phyloP scores from a whole-genome alignment of 2,113 vertebrate species.

The Rhabdornis inornatus region DNA sequence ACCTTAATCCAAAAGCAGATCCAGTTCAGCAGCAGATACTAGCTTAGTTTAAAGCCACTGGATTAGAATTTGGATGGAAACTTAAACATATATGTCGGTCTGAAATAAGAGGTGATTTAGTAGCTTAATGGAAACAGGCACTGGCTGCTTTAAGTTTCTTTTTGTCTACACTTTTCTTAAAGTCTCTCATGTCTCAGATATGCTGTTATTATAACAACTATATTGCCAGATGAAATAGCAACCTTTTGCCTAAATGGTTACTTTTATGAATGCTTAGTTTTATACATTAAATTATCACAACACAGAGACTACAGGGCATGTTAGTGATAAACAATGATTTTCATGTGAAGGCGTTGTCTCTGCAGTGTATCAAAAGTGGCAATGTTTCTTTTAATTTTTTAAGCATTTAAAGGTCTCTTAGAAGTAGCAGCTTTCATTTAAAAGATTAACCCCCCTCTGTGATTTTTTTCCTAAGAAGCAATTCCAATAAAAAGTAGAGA shows the following conservation, averaged over 20 bases:
- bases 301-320: background rate
- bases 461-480: background rate
- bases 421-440: background rate
- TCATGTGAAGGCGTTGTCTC: background rate
- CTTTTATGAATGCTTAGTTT: background rate
- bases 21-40: conserved; percentile 13
- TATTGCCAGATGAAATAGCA: background rate
- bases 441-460: background rate
- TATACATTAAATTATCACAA: background rate
- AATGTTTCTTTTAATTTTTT: conserved; percentile 14
- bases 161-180: background rate
- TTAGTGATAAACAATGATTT: background rate
- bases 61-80: conserved; percentile 51
- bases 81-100: conserved; percentile 1
- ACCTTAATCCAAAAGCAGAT: conserved; percentile 1
- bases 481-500: background rate
- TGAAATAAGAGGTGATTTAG: conserved; percentile 56
- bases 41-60: conserved; percentile 18
- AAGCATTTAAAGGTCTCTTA: background rate
- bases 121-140: conserved; percentile 44
- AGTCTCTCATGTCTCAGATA: conserved; percentile 7
- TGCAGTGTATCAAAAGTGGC: background rate
- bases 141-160: conserved; percentile 18
- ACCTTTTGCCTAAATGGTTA: background rate
- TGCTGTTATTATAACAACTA: background rate